Percentiles rank a stretch among this genome's conserved stretches.
Evolutionary conservation across 2,888 invertebrate genomes (phyloP).

Genomic region (Celastrina argiolus): DNA sequence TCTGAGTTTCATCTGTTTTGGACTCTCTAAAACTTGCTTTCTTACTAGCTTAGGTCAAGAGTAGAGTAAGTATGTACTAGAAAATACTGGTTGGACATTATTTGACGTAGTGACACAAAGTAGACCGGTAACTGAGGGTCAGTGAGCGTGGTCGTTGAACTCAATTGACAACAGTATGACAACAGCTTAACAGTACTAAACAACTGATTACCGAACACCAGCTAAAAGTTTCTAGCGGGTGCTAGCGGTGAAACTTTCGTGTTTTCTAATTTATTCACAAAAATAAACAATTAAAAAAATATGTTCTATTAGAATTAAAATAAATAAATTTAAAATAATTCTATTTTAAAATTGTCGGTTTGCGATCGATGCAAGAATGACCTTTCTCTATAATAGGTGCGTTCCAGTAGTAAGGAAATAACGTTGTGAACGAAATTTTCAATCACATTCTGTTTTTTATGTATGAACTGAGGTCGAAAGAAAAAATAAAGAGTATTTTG

Average conservation of each 20-base stretch:
- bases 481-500: too few relatives aligned
- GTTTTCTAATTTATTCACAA: neutral
- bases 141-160: neutral
- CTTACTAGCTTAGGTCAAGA: neutral
- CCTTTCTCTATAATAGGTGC: too few relatives aligned
- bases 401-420: too few relatives aligned
- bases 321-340: too few relatives aligned
- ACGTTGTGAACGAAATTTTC: too few relatives aligned
- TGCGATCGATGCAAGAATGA: too few relatives aligned
- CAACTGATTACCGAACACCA: neutral
- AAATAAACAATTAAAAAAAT: neutral
- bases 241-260: neutral
- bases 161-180: slow-evolving; percentile 11
- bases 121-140: slow-evolving; percentile 8
- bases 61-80: neutral
- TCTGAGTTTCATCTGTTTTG: neutral
- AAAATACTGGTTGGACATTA: slow-evolving; percentile 4
- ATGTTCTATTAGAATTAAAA: too few relatives aligned
- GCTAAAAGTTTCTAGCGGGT: neutral
- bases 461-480: too few relatives aligned
- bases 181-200: neutral
- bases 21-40: too few relatives aligned
- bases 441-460: too few relatives aligned
- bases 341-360: too few relatives aligned
- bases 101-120: neutral